Base-by-base conservation (phyloP, 2,888 invertebrate genomes). In the Lamellibrachia columna region DNA sequence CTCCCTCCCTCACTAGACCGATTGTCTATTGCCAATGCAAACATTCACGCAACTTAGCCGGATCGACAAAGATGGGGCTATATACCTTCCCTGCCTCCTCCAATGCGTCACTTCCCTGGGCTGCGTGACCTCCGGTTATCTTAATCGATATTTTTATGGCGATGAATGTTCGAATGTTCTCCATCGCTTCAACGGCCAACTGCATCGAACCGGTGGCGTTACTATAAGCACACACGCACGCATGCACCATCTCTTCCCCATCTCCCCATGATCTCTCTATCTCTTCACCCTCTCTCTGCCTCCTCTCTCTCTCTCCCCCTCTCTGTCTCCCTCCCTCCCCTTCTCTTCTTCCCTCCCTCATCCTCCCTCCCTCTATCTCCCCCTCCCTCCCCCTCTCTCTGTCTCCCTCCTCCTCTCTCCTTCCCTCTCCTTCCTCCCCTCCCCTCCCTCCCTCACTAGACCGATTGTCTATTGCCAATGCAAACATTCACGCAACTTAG, bases 51-150 rank as follows among this genome's bases (percentile, higher is more conserved):
- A n/a, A n/a, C n/a, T n/a, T n/a, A n/a, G n/a, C n/a, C n/a, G n/a
- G n/a, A n/a, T n/a, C n/a, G n/a, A n/a, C n/a, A n/a, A n/a, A n/a
- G n/a, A n/a, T n/a, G n/a, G n/a, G n/a, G n/a, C 11, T 4, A n/a
- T 90, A 90, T 95, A 97, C 97, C 95, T 97, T 97, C 92, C 97
- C 97, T 90, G 97, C 97, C 93, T 97, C 96, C 94, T 97, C 97
- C 96, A 97, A 96, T 1, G 97, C 96, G 75, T 95, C 96, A 0
- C 96, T 96, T 95, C 97, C 97, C 90, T 96, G 96, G 91, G 96
- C 92, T 22, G 92, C 22, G 90, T 91, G 90, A 22, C 94, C 97
- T 93, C 96, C 96, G 92, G 96, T 93, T 3, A 95, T 94, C 91
- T 94, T 94, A 93, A 95, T 94, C 92, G 96, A 95, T 15, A 96